Evolutionary conservation across 2,888 invertebrate genomes (phyloP), one percentile per base, ranked within the genome.

Genomic region (Eilema griseolum): DNA sequence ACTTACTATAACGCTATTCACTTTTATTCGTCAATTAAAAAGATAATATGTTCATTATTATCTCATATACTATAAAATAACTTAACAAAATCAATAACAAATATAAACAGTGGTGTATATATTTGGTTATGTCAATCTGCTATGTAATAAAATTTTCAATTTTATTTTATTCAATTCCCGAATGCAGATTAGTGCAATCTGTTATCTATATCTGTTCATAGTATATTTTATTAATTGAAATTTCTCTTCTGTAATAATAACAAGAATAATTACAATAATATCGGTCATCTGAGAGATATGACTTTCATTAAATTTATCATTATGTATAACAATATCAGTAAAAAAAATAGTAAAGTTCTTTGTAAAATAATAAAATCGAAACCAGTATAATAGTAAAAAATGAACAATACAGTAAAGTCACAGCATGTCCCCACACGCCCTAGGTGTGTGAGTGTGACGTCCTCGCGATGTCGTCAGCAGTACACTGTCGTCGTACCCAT

Each of bases 201-300:
- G 83, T 83, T 86, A 79, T 76, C 68, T 81, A 78, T 78, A 74
- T 80, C 37, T 81, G 80, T 81, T 67, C 26, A 64, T 57, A 61
- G 28, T 69, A 64, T 77, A 77, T 71, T 73, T 67, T 70, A 72
- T 77, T 70, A 73, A 79, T 77, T 74, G 71, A 75, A 76, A 71
- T 83, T 81, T 81, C 80, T 81, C 72, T 83, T 84, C 76, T 81
- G 84, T 81, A 85, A 82, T 83, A 85, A 66, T 86, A 86, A 88
- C 85, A 85, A 66, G 86, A 86, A 88, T 85, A 86, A 89, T 89
- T 31, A 52, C 20, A n/a, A 52, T 52, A 52, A 52, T 52, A 80
- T 88, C 89, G 84, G 90, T 89, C 90, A 90, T 88, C 85, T 87
- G 85, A 89, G 90, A 93, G 90, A 93, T 93, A 92, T 93, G 92